Evolutionary conservation across 2,113 vertebrate species (phyloP).

Genomic region (Orycteropus afer): DNA sequence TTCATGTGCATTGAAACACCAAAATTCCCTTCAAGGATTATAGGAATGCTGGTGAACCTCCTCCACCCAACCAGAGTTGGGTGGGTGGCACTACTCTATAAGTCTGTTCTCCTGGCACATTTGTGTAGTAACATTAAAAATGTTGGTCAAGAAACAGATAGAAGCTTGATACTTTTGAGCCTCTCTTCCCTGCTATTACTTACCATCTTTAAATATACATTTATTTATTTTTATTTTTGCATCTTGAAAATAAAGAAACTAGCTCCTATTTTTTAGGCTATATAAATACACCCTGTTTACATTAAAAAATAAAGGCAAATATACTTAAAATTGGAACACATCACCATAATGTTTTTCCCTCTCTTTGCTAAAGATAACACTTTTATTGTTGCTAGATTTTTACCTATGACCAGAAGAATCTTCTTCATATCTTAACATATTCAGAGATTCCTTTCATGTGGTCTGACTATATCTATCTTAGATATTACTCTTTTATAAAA

Average conservation of each 20-base stretch:
- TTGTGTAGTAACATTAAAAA: slow-evolving; percentile 86
- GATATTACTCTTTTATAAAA: slow-evolving; percentile 76
- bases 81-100: slow-evolving; percentile 82
- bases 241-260: slow-evolving; percentile 86
- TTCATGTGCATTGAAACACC: slow-evolving; percentile 76
- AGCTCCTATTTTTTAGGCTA: slow-evolving; percentile 86
- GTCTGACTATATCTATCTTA: slow-evolving; percentile 78
- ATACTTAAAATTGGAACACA: slow-evolving; percentile 87
- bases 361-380: slow-evolving; percentile 77
- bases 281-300: slow-evolving; percentile 87
- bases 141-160: slow-evolving; percentile 86
- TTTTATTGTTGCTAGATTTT: slow-evolving; percentile 85
- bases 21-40: slow-evolving; percentile 79
- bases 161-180: slow-evolving; percentile 87
- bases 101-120: slow-evolving; percentile 83
- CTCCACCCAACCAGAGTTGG: slow-evolving; percentile 75
- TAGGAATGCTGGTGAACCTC: slow-evolving; percentile 81
- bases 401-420: slow-evolving; percentile 76
- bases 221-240: slow-evolving; percentile 80
- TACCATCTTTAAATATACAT: slow-evolving; percentile 86
- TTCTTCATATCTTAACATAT: slow-evolving; percentile 77
- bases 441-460: slow-evolving; percentile 81
- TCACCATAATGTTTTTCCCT: slow-evolving; percentile 83
- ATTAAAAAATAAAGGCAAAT: slow-evolving; percentile 88
- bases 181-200: slow-evolving; percentile 85